Conservation (phyloP, 2,888 invertebrate genomes). For the Microctonus aethiopoides region DNA sequence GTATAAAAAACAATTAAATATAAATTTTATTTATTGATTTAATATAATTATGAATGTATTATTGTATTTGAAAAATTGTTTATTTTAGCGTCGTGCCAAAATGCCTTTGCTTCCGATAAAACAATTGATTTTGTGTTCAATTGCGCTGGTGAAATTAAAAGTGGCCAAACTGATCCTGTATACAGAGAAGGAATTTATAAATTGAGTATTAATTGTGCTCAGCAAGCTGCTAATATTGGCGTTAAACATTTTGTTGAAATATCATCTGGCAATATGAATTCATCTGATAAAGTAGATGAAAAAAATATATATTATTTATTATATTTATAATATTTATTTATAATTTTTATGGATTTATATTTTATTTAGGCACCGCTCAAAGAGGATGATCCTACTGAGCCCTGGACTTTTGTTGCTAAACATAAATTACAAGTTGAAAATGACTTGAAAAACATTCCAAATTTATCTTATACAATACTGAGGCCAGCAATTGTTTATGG, state of each 20-base stretch:
- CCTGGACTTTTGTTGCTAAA: constrained; percentile 86
- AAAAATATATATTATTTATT: too few relatives aligned
- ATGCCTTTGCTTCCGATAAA: constrained; percentile 76
- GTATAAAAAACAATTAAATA: background rate
- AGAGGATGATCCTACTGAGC: constrained; percentile 81
- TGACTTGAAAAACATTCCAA: constrained; percentile 76
- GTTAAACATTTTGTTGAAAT: constrained; percentile 84
- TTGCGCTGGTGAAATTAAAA: constrained; percentile 91
- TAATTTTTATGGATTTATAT: too few relatives aligned
- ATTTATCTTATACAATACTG: constrained; percentile 81
- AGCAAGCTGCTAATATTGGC: constrained; percentile 76
- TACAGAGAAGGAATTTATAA: constrained; percentile 90
- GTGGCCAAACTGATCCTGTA: constrained; percentile 88
- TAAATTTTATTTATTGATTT: too few relatives aligned
- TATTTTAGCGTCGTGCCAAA: constrained; percentile 80
- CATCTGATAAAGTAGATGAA: constrained; percentile 78
- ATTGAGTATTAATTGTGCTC: constrained; percentile 85
- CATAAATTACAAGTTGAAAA: constrained; percentile 88
- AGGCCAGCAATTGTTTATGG: constrained; percentile 91
- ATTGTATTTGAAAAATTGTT: background rate
- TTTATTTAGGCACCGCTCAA: constrained; percentile 73
- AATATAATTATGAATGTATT: background rate
- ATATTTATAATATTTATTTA: too few relatives aligned
- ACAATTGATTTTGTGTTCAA: constrained; percentile 85
- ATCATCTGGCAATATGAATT: constrained; percentile 84